phyloP scores from a whole-genome alignment of 2,888 invertebrate genomes.

The Leptothorax acervorum region DNA sequence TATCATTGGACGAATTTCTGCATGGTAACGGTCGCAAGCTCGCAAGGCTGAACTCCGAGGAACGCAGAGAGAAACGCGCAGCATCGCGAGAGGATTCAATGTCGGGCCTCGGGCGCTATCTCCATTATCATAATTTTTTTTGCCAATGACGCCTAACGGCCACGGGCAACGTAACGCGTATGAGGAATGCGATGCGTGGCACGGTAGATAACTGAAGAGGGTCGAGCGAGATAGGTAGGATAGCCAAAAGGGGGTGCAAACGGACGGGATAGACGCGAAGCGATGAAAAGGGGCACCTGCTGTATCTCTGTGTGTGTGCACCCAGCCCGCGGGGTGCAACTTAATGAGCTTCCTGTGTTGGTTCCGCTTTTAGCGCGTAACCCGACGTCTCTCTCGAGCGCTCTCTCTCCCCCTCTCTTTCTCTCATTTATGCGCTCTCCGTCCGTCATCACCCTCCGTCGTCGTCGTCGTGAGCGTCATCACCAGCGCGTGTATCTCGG shows the following conservation, averaged over 20 bases:
- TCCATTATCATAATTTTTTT: conserved; percentile 75
- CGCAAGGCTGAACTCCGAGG: background rate
- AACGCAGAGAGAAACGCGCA: background rate
- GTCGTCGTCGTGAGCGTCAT: conserved; percentile 32
- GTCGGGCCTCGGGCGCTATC: conserved; percentile 60
- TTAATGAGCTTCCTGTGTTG: conserved; percentile 79
- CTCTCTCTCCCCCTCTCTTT: conserved; percentile 32
- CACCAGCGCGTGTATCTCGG: conserved; percentile 30
- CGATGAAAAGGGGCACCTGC: conserved; percentile 50
- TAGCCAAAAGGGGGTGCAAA: conserved; percentile 35
- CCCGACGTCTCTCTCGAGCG: conserved; percentile 64
- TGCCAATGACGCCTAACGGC: conserved; percentile 74
- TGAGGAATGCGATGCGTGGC: conserved; percentile 56
- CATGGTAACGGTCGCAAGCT: background rate
- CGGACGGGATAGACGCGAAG: conserved; percentile 51
- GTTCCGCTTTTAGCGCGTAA: conserved; percentile 77
- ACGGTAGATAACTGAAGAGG: conserved; percentile 58
- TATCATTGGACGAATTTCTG: background rate
- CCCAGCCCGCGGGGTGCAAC: conserved; percentile 76
- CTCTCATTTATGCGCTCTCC: conserved; percentile 14
- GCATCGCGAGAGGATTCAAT: conserved; percentile 51
- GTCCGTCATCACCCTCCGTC: conserved; percentile 27
- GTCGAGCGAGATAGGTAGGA: conserved; percentile 64
- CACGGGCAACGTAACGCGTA: conserved; percentile 70
- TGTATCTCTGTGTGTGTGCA: conserved; percentile 68